Conservation (phyloP, 2,888 invertebrate species). For the Punctoribates punctum region DNA sequence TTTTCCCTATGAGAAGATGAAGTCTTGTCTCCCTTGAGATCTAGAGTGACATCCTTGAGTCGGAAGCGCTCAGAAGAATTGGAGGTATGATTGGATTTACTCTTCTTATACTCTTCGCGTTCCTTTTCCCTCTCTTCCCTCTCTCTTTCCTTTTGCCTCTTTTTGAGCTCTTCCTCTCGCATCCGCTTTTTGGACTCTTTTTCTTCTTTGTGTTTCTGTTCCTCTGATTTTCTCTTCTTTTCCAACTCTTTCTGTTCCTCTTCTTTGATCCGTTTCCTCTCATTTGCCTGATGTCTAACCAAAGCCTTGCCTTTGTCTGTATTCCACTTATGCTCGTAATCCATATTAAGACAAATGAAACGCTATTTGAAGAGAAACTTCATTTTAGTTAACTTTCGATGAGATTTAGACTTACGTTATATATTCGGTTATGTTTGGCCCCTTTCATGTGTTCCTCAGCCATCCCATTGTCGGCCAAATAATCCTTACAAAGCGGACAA, state of each 20-base stretch:
- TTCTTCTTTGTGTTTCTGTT: not conserved
- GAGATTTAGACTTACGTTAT: not conserved
- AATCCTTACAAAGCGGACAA: slow-evolving; percentile 31
- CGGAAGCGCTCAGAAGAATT: not conserved
- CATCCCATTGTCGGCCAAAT: slow-evolving; percentile 5
- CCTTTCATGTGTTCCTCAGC: slow-evolving; percentile 40
- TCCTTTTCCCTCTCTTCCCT: slow-evolving; percentile 2
- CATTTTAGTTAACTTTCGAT: not conserved
- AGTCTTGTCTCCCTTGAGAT: not conserved
- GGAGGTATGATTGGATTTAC: not conserved
- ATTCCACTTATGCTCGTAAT: slow-evolving; percentile 32
- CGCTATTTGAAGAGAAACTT: not conserved
- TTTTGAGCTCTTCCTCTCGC: not conserved
- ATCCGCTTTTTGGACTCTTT: not conserved
- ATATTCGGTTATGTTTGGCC: slow-evolving; percentile 32
- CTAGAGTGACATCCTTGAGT: not conserved
- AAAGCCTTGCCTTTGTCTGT: slow-evolving; percentile 15
- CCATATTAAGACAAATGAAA: slow-evolving; percentile 7
- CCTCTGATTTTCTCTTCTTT: slow-evolving; percentile 7
- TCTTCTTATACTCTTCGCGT: not conserved
- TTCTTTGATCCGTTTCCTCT: slow-evolving; percentile 36
- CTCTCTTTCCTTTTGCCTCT: not conserved
- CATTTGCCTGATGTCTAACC: not conserved
- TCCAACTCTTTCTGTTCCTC: slow-evolving; percentile 24
- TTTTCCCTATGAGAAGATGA: not conserved